phyloP scores from a whole-genome alignment of 1,140 invertebrate genomes.

The Grapholita molesta region DNA sequence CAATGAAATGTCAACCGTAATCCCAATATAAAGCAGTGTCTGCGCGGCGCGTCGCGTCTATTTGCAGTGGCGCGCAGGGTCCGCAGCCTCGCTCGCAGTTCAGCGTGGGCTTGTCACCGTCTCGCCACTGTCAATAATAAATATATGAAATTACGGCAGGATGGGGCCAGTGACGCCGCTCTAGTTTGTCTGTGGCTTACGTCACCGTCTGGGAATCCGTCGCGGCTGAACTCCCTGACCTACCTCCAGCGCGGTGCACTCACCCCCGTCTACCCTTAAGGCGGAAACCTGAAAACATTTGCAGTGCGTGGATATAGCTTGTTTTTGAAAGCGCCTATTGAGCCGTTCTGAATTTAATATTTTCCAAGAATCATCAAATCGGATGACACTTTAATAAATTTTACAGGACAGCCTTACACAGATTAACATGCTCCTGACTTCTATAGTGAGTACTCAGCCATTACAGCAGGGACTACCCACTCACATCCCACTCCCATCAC shows the following conservation, averaged over 20 bases:
- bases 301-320: neutral
- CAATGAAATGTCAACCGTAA: slow-evolving; percentile 1
- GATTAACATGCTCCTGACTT: no score
- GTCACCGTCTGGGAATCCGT: slow-evolving; percentile 74
- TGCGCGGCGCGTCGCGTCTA: slow-evolving; percentile 35
- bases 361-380: no score
- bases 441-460: no score
- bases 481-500: no score
- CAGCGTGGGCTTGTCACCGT: slow-evolving; percentile 69
- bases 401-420: no score
- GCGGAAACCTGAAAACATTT: neutral
- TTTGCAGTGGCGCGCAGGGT: slow-evolving; percentile 48
- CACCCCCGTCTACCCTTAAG: slow-evolving; percentile 33
- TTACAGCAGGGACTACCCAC: no score
- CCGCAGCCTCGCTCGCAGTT: slow-evolving; percentile 24
- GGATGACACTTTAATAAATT: no score
- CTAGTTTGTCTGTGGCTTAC: slow-evolving; percentile 73
- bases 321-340: neutral
- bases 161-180: slow-evolving; percentile 63
- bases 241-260: slow-evolving; percentile 54
- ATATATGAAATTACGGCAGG: slow-evolving; percentile 69
- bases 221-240: slow-evolving; percentile 65
- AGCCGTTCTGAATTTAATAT: neutral
- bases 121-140: slow-evolving; percentile 72
- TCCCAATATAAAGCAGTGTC: slow-evolving; percentile 3